phyloP scores from a whole-genome alignment of 37 sponge, comb jelly and placozoan species.

The Ephydatia muelleri region DNA sequence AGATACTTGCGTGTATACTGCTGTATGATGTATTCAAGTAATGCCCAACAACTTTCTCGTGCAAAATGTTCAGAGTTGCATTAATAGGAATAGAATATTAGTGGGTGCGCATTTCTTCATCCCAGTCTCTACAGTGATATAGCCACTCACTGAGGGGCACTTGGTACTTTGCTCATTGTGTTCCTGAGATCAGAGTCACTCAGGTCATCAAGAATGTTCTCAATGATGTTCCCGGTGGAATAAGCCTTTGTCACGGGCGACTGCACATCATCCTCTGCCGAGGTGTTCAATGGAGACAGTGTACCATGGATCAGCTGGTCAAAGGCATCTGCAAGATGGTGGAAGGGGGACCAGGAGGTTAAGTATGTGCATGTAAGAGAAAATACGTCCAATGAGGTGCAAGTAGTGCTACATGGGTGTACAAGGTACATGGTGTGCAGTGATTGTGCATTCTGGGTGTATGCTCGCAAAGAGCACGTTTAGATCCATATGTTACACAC shows the following conservation, averaged over 20 bases:
- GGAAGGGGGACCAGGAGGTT: not conserved
- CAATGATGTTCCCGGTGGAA: conserved; percentile 23
- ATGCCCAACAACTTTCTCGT: no score
- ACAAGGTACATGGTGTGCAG: no score
- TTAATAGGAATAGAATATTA: no score
- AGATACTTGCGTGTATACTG: no score
- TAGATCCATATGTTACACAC: not conserved
- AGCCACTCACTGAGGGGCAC: not conserved
- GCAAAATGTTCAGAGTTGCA: no score
- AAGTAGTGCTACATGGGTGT: not conserved
- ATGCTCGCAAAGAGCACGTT: not conserved
- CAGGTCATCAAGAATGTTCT: not conserved
- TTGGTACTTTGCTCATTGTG: not conserved
- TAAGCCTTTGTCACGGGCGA: conserved; percentile 11
- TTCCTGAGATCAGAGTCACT: conserved; percentile 4
- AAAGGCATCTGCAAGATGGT: conserved; percentile 25
- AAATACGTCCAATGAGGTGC: not conserved
- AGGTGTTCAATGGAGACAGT: not conserved
- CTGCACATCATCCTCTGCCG: not conserved
- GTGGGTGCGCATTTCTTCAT: no score
- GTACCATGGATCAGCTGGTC: conserved; percentile 24
- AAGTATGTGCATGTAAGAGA: not conserved
- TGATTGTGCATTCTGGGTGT: not conserved
- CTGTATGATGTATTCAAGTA: no score
- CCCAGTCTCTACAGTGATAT: not conserved